A percentile compares a stretch with the other conserved stretches of the same genome.
Evolutionary conservation across 2,113 vertebrate species (phyloP).

Genomic region (Ochotona curzoniae): DNA sequence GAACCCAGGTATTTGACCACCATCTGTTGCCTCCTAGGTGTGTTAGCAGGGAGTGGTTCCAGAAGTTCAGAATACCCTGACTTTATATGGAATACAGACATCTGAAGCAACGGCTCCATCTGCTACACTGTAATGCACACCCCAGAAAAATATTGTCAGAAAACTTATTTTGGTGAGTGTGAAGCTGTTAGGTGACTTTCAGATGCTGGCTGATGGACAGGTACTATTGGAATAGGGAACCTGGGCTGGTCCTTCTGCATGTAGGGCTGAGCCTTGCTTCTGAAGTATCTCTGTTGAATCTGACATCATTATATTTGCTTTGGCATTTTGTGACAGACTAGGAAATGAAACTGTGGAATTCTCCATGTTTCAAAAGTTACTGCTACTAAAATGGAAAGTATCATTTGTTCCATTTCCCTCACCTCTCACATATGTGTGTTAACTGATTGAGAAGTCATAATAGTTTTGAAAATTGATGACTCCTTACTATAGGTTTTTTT

Average conservation of each 20-base stretch:
- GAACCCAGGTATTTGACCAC: too few relatives aligned
- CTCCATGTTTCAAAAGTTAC: not conserved
- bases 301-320: not conserved
- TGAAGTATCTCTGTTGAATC: not conserved
- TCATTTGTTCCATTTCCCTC: not conserved
- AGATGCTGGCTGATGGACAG: not conserved
- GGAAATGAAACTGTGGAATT: not conserved
- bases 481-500: not conserved
- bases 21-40: too few relatives aligned
- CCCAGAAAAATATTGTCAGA: too few relatives aligned
- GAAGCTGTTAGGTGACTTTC: slow-evolving; percentile 3
- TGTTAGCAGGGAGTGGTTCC: too few relatives aligned
- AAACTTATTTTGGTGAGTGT: not conserved
- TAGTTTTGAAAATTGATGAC: not conserved
- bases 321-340: not conserved
- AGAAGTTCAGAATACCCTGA: too few relatives aligned
- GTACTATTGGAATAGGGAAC: slow-evolving; percentile 5
- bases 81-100: too few relatives aligned
- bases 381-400: not conserved
- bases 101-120: too few relatives aligned
- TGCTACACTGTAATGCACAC: too few relatives aligned
- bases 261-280: not conserved
- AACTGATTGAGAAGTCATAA: slow-evolving; percentile 15
- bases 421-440: not conserved
- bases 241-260: not conserved